Percentiles rank a stretch among this genome's conserved stretches.
Evolutionary conservation across 2,888 invertebrate genomes (phyloP).

Genomic region (Rhingia campestris): DNA sequence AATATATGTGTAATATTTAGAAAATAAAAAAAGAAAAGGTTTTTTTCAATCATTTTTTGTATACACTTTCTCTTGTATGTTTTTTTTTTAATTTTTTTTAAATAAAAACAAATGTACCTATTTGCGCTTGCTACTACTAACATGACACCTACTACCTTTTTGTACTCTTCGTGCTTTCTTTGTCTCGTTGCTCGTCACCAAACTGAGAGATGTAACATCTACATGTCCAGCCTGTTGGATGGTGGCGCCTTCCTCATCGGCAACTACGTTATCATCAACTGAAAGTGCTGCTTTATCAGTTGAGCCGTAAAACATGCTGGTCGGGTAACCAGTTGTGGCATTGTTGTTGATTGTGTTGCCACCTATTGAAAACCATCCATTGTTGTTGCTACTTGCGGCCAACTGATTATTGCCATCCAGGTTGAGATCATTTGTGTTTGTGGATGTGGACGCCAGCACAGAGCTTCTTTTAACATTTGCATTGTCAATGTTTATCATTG

Average conservation of each 20-base stretch:
- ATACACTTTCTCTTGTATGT: slow-evolving; percentile 46
- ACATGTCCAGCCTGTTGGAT: slow-evolving; percentile 54
- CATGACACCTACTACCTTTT: slow-evolving; percentile 82
- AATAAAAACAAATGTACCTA: slow-evolving; percentile 49
- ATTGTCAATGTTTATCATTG: slow-evolving; percentile 36
- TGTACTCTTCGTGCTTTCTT: slow-evolving; percentile 83
- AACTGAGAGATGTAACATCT: slow-evolving; percentile 76
- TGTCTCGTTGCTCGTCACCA: slow-evolving; percentile 78
- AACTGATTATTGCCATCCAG: slow-evolving; percentile 53
- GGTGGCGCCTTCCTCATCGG: slow-evolving; percentile 33
- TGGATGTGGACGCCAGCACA: slow-evolving; percentile 48
- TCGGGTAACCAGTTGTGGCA: slow-evolving; percentile 50
- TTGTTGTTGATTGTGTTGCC: slow-evolving; percentile 5
- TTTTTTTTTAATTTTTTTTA: slow-evolving; percentile 22
- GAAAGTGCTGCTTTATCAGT: slow-evolving; percentile 37
- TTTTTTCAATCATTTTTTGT: slow-evolving; percentile 31
- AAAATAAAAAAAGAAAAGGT: slow-evolving; percentile 33
- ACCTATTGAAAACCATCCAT: slow-evolving; percentile 50
- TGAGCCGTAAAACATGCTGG: slow-evolving; percentile 62
- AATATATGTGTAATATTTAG: slow-evolving; percentile 45
- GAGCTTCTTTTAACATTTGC: slow-evolving; percentile 46
- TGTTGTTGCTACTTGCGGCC: slow-evolving; percentile 21
- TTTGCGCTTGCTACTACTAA: slow-evolving; percentile 82
- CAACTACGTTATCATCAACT: slow-evolving; percentile 22
- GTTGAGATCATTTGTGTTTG: slow-evolving; percentile 68